phyloP scores from a whole-genome alignment of 2,113 vertebrate genomes.

The Paradisaea rubra region DNA sequence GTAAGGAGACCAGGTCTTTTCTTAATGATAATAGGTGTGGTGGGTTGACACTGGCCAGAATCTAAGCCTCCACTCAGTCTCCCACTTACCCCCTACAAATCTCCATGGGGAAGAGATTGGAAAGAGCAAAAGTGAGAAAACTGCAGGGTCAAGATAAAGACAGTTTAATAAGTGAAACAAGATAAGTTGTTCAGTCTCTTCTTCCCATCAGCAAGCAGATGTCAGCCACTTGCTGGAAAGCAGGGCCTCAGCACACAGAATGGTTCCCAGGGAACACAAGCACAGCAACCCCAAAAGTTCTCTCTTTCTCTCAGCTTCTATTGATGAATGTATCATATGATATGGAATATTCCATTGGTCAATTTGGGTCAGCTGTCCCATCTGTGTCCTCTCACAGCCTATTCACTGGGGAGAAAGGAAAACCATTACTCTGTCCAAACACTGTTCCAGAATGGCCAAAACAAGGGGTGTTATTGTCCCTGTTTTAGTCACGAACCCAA shows the following conservation, averaged over 20 bases:
- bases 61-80: background rate
- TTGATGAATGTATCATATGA: background rate
- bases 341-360: background rate
- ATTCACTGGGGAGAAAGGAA: fast-evolving
- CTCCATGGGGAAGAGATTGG: background rate
- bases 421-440: background rate
- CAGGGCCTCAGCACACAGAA: background rate
- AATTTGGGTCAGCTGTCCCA: background rate
- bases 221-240: background rate
- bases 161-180: background rate
- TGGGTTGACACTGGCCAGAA: background rate
- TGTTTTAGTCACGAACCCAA: background rate
- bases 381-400: background rate
- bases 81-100: background rate
- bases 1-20: background rate
- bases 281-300: background rate
- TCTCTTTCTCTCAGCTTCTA: background rate
- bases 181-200: background rate
- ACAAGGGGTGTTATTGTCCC: background rate
- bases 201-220: background rate
- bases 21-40: background rate
- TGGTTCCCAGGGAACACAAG: background rate
- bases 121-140: background rate
- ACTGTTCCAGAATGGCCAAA: background rate
- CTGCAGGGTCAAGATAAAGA: background rate